phyloP scores from a whole-genome alignment of 2,888 invertebrate species.

The Lasioglossum leucozonium region DNA sequence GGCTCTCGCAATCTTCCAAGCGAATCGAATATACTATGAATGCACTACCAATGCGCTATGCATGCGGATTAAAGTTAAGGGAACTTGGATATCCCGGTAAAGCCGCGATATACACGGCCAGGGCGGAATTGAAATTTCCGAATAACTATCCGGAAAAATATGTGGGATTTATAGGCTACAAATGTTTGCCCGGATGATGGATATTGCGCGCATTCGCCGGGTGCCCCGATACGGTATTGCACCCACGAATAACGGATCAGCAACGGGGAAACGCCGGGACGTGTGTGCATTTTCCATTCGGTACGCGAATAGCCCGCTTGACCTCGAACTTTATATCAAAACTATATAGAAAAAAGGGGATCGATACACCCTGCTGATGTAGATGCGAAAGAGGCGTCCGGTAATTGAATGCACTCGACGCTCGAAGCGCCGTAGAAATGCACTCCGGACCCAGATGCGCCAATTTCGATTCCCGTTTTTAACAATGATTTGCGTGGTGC shows the following conservation, averaged over 20 bases:
- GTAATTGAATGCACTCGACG: conserved; percentile 37
- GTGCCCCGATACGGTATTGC: conserved; percentile 17
- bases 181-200: conserved; percentile 27
- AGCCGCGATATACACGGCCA: background rate
- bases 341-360: background rate
- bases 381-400: conserved; percentile 22
- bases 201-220: conserved; percentile 24
- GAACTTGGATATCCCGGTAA: background rate
- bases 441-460: background rate
- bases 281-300: conserved; percentile 33
- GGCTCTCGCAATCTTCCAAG: background rate
- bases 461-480: background rate
- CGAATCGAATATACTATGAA: background rate
- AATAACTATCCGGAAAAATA: conserved; percentile 23
- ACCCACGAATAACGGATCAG: conserved; percentile 34
- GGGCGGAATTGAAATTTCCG: conserved; percentile 22
- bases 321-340: conserved; percentile 48
- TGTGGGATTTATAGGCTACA: conserved; percentile 25
- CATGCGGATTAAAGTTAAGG: background rate
- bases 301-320: conserved; percentile 26
- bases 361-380: conserved; percentile 30
- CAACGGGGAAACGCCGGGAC: conserved; percentile 15
- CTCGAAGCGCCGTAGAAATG: background rate
- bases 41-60: background rate
- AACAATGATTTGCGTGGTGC: background rate